A percentile compares a stretch with the other conserved stretches of the same genome.
These are phyloP conservation scores for Halictus quadricinctus DNA, from an alignment of 2,888 invertebrate genomes.

Conservation along the genomic window DNA sequence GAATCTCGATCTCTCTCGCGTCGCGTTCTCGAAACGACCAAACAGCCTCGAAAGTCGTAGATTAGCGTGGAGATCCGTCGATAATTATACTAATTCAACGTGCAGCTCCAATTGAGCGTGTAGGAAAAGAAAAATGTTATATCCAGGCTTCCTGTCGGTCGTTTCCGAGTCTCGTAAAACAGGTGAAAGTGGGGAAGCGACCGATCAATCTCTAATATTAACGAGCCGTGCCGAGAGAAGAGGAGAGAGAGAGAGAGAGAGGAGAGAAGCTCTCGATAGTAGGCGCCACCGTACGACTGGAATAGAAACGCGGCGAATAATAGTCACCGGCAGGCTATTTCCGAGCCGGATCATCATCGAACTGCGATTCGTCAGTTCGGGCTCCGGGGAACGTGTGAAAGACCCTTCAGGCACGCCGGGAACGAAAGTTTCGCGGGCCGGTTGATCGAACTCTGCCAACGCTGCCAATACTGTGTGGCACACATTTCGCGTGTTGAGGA, in stretches of 20 bases:
- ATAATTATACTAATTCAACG: background rate
- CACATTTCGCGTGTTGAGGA: constrained; percentile 65
- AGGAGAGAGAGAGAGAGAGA: background rate
- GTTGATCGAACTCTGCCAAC: constrained; percentile 38
- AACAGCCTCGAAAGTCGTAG: background rate
- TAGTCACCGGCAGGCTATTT: constrained; percentile 63
- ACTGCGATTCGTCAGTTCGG: constrained; percentile 57
- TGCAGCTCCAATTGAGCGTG: background rate
- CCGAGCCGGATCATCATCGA: constrained; percentile 65
- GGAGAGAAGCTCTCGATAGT: constrained; percentile 15
- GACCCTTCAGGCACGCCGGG: constrained; percentile 61
- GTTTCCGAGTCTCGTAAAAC: constrained; percentile 33
- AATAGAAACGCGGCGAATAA: constrained; percentile 66
- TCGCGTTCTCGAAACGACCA: background rate
- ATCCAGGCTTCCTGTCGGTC: constrained; percentile 4
- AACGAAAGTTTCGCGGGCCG: constrained; percentile 62
- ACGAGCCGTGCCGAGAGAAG: background rate
- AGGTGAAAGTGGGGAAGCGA: constrained; percentile 17
- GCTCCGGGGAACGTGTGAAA: constrained; percentile 60
- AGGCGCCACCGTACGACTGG: constrained; percentile 62
- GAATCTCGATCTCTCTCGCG: background rate
- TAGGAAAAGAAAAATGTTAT: background rate
- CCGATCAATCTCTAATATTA: constrained; percentile 26
- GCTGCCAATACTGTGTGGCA: constrained; percentile 54
- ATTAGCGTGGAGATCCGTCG: constrained; percentile 1